Base-by-base conservation (phyloP, 2,888 invertebrate species). In the Odontomyia ornata region DNA sequence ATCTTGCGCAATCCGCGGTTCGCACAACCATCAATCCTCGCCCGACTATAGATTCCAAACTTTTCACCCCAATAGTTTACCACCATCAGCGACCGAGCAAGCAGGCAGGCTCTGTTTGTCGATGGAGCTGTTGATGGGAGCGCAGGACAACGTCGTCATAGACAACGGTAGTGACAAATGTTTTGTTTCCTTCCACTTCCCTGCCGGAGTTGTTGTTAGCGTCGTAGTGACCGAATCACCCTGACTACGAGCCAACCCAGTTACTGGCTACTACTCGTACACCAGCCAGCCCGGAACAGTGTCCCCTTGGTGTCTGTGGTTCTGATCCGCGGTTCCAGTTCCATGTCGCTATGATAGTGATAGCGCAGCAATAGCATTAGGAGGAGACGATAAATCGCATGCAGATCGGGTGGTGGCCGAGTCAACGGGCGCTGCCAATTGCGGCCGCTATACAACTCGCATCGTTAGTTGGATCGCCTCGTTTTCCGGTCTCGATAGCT, bases 31-130 rank as follows among this genome's bases (percentile, higher is more conserved):
- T 25, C 9, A 60, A 15, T 25, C 46, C 47, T 69, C 46, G 47
- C 30, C 15, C 52, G 3, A 18, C 15, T 15, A 52, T 52, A 15
- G 7, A 52, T 52, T 4, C 52, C 3, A 18, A 9, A 13, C 13
- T 52, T 52, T 15, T 36, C 36, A 36, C 36, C 3, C 60, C 25
- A 5, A 30, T 64, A 69, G 69, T 69, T 69, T 25, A 25, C 69
- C 21, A 69, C 69, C 69, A 47, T 69, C 69, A 69, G 69, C 47
- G 13, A 69, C 27, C 69, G 25, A 69, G 43, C 69, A 69, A 69
- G 47, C 69, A 47, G 69, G 25, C 65, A 36, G 23, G 47, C 47
- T 47, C 47, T 69, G 69, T 69, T 65, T 69, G 69, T 69, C 23
- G 36, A 23, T 69, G 69, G 36, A 36, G 65, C 65, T 65, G 65